Evolutionary conservation across 2,888 invertebrate species (phyloP).

Genomic region (Rhorus exstirpatorius): DNA sequence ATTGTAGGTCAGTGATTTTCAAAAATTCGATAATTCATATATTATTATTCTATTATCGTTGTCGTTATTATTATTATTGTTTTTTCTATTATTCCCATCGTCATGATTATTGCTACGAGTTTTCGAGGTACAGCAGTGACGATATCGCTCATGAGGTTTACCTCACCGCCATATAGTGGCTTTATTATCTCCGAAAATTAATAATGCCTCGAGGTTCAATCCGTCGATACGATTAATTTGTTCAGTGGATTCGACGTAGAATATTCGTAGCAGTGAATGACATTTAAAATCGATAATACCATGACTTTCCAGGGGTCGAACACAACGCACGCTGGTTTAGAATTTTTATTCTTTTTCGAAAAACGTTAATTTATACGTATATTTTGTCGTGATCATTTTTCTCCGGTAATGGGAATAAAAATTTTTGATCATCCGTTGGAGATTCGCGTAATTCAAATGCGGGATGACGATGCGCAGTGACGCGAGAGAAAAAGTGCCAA

Average conservation of each 20-base stretch:
- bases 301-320: too few species aligned
- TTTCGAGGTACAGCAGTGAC: neutral
- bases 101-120: slow-evolving; percentile 6
- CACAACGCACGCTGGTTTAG: too few species aligned
- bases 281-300: too few species aligned
- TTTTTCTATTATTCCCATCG: too few species aligned
- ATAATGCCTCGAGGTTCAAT: slow-evolving; percentile 4
- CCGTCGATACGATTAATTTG: slow-evolving; percentile 7
- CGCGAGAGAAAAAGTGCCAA: slow-evolving; percentile 5
- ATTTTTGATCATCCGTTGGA: neutral
- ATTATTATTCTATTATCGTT: slow-evolving; percentile 11
- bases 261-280: neutral
- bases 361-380: too few species aligned
- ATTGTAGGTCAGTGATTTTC: slow-evolving; percentile 14
- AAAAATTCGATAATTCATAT: slow-evolving; percentile 19
- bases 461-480: slow-evolving; percentile 2
- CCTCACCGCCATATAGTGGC: neutral
- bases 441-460: slow-evolving; percentile 12
- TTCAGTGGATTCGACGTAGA: neutral
- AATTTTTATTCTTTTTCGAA: too few species aligned
- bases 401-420: neutral
- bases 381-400: neutral
- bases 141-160: slow-evolving; percentile 9
- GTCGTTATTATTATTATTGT: slow-evolving; percentile 28
- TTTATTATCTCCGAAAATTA: slow-evolving; percentile 20